Percentiles rank a stretch among this genome's conserved stretches.
Conservation (phyloP, 2,797 vertebrate genomes). For the Sebastes kiyomatsui region DNA sequence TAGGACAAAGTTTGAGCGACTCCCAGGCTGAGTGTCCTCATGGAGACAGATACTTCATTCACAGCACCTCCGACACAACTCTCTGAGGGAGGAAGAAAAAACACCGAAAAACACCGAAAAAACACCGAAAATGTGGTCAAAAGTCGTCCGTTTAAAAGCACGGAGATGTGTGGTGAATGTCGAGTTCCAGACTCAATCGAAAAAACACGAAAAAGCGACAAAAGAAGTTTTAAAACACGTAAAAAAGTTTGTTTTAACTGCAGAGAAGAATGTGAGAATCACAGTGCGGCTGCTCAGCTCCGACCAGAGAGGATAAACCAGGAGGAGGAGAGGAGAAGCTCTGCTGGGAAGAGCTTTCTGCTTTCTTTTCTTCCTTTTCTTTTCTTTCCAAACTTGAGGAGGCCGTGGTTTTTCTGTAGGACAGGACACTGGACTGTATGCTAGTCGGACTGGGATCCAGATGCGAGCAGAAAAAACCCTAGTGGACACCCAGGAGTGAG, state of each 20-base stretch:
- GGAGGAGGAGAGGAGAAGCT: conserved; percentile 6
- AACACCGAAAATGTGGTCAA: background rate
- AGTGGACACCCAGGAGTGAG: conserved; percentile 67
- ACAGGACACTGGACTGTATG: conserved; percentile 43
- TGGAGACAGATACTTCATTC: conserved; percentile 75
- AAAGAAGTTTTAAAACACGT: conserved; percentile 10
- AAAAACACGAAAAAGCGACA: background rate
- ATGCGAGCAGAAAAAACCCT: conserved; percentile 65
- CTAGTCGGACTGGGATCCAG: conserved; percentile 69
- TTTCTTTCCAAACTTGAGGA: conserved; percentile 19
- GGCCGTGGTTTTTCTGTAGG: conserved; percentile 38
- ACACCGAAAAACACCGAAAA: background rate
- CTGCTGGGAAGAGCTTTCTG: conserved; percentile 15
- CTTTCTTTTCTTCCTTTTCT: background rate
- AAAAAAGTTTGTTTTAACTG: conserved; percentile 15
- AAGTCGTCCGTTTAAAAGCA: background rate
- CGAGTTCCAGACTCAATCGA: conserved; percentile 45
- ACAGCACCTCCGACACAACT: conserved; percentile 26
- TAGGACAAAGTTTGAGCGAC: conserved; percentile 58
- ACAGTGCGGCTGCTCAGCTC: conserved; percentile 19
- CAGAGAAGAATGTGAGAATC: conserved; percentile 30
- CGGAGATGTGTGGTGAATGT: background rate
- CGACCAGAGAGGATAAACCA: conserved; percentile 41
- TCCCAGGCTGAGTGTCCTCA: conserved; percentile 75
- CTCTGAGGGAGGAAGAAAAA: no score